Conservation (phyloP, 2,797 vertebrate species). For the Leuciscus waleckii region DNA sequence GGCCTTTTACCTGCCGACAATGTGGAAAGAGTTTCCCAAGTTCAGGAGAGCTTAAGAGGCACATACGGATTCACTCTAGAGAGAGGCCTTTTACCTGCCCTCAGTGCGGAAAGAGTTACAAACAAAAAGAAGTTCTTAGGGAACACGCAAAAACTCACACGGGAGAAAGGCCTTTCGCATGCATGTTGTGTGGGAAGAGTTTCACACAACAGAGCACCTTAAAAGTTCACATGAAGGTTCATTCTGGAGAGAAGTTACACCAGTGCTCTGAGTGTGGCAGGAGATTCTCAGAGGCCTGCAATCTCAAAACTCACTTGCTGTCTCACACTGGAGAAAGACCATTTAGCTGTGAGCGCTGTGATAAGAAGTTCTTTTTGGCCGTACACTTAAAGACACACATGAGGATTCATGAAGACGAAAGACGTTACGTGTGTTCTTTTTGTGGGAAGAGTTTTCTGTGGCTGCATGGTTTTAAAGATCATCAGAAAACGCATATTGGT, state of each 20-base stretch:
- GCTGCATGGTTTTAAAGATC: slow-evolving; percentile 3
- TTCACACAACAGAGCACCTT: slow-evolving; percentile 46
- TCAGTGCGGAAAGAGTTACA: slow-evolving; percentile 50
- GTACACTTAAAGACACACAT: slow-evolving; percentile 19
- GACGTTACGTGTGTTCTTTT: background rate
- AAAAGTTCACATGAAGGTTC: slow-evolving; percentile 51
- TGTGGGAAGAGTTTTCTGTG: slow-evolving; percentile 16
- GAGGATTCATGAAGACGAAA: slow-evolving; percentile 15
- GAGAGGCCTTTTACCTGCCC: slow-evolving; percentile 48
- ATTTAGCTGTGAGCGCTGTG: slow-evolving; percentile 43
- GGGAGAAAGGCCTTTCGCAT: slow-evolving; percentile 42
- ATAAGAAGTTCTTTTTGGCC: slow-evolving; percentile 33
- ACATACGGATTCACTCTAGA: slow-evolving; percentile 38
- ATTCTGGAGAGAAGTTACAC: slow-evolving; percentile 50
- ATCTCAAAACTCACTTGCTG: slow-evolving; percentile 21
- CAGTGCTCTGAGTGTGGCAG: slow-evolving; percentile 47
- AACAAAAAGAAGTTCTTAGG: slow-evolving; percentile 44
- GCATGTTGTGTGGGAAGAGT: slow-evolving; percentile 43
- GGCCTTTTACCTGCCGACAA: slow-evolving; percentile 38
- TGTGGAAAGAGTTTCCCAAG: slow-evolving; percentile 50
- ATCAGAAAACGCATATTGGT: background rate
- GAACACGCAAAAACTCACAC: slow-evolving; percentile 46
- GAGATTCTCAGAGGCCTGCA: slow-evolving; percentile 37
- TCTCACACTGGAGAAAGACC: slow-evolving; percentile 53
- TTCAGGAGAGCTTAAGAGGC: slow-evolving; percentile 49